Evolutionary conservation across 2,113 vertebrate genomes (phyloP).

Genomic region (Edolisoma coerulescens): DNA sequence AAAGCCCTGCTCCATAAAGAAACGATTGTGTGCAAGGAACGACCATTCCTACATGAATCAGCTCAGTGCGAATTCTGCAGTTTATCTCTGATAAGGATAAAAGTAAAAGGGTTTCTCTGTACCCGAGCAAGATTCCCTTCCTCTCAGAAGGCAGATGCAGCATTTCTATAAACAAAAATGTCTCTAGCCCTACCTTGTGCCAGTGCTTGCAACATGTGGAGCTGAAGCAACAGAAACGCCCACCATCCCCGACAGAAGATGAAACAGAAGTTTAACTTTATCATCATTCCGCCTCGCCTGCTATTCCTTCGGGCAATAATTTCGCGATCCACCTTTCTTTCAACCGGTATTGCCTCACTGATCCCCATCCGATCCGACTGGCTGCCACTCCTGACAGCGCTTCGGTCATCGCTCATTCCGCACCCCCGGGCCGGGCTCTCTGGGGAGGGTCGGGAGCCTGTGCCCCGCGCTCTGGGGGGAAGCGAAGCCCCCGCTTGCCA

Average conservation of each 20-base stretch:
- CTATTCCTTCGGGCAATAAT: conserved; percentile 49
- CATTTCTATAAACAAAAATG: conserved; percentile 49
- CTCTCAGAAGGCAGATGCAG: conserved; percentile 7
- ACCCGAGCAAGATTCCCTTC: neutral
- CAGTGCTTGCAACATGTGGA: conserved; percentile 82
- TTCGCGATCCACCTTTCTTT: conserved; percentile 20
- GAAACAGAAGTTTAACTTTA: conserved; percentile 77
- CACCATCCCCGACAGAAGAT: conserved; percentile 75
- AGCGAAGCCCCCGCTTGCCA: neutral
- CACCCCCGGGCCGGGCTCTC: conserved; percentile 25
- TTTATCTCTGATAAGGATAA: neutral
- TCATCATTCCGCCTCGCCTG: conserved; percentile 58
- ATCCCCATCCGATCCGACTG: neutral
- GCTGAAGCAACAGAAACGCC: conserved; percentile 79
- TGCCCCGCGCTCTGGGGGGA: neutral
- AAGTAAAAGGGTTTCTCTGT: conserved; percentile 22
- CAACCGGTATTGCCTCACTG: neutral
- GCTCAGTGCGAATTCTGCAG: neutral
- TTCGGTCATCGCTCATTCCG: conserved; percentile 30
- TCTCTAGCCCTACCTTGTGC: conserved; percentile 80
- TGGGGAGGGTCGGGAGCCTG: neutral
- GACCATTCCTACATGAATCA: neutral
- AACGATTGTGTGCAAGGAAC: neutral
- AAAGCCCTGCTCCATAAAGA: conserved; percentile 23
- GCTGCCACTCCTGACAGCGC: conserved; percentile 3